Percentiles rank a stretch among this genome's conserved stretches.
Evolutionary conservation across 2,113 vertebrate species (phyloP).

Genomic region (Engraulis encrasicolus): DNA sequence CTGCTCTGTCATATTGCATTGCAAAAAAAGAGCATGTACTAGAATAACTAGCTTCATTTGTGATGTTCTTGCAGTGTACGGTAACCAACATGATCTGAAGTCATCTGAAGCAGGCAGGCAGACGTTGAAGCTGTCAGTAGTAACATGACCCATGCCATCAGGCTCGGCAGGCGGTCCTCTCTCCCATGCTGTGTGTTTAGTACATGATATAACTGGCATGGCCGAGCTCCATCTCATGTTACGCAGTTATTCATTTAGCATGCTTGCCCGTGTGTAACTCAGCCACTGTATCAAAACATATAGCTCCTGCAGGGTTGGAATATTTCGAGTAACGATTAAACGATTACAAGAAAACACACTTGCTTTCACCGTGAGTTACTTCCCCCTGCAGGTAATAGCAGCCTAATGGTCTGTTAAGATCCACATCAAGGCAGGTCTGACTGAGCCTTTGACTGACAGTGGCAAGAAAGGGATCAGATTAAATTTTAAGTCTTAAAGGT

Average conservation of each 20-base stretch:
- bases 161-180: neutral
- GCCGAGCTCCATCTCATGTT: neutral
- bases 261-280: neutral
- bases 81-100: neutral
- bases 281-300: neutral
- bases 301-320: neutral
- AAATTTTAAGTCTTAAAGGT: too few relatives aligned
- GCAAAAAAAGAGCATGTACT: neutral
- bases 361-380: neutral
- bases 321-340: neutral
- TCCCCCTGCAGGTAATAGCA: neutral
- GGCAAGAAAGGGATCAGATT: neutral
- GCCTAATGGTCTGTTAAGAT: neutral
- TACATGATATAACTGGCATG: neutral
- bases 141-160: neutral
- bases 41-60: neutral
- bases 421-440: neutral
- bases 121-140: neutral
- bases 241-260: neutral
- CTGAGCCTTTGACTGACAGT: neutral
- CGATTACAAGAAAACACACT: neutral
- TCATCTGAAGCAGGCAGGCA: slow-evolving; percentile 1
- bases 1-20: neutral
- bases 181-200: neutral
- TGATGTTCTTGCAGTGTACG: too few relatives aligned